These are phyloP conservation scores for Lasaia peninsularis DNA, from an alignment of 1,140 invertebrate genomes.

Conservation along the genomic window DNA sequence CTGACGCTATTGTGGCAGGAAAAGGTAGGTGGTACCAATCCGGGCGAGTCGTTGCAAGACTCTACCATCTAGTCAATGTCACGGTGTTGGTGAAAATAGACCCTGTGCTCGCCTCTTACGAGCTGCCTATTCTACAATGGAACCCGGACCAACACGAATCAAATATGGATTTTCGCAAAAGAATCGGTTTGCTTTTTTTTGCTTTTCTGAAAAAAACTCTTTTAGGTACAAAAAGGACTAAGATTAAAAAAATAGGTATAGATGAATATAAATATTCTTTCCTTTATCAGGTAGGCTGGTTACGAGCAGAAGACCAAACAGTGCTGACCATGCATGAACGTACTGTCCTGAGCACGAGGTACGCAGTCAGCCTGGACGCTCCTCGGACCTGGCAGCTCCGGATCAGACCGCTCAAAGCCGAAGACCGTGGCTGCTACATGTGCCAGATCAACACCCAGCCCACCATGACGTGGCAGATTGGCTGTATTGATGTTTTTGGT, in stretches of 20 bases:
- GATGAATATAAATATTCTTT: too few relatives aligned
- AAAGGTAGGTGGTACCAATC: too few relatives aligned
- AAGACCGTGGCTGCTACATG: conserved; percentile 89
- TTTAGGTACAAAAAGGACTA: not conserved
- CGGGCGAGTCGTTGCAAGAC: too few relatives aligned
- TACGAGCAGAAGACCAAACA: conserved; percentile 92
- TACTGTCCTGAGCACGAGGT: conserved; percentile 89
- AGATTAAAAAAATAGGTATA: not conserved
- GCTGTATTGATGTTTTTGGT: conserved; percentile 93
- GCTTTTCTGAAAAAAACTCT: too few relatives aligned
- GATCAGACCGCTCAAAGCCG: conserved; percentile 83
- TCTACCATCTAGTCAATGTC: too few relatives aligned
- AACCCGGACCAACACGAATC: too few relatives aligned
- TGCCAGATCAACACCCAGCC: conserved; percentile 91
- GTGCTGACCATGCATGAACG: conserved; percentile 89
- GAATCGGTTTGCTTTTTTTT: too few relatives aligned
- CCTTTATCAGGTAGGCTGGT: conserved; percentile 88
- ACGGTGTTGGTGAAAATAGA: too few relatives aligned
- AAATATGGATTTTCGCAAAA: too few relatives aligned
- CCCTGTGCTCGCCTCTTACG: too few relatives aligned
- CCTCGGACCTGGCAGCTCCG: conserved; percentile 86
- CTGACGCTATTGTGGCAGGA: too few relatives aligned
- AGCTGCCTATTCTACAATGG: too few relatives aligned
- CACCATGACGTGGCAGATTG: conserved; percentile 90
- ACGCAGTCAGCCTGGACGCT: conserved; percentile 87